phyloP scores from a whole-genome alignment of 2,797 vertebrate species.

The Sebastes diploproa region DNA sequence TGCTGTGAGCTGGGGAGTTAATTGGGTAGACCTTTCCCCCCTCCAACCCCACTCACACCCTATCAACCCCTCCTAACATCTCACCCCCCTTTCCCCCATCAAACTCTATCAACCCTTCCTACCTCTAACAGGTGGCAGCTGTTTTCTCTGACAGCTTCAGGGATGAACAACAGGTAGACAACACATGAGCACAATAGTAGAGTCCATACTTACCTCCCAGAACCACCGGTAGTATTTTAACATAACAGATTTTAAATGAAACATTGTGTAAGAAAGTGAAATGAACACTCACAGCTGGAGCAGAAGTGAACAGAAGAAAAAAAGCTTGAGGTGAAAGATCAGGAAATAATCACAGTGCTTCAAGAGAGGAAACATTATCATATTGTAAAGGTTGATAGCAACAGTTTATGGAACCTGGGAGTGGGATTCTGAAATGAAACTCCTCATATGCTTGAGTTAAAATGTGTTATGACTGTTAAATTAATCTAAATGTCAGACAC shows the following conservation, averaged over 20 bases:
- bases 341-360: background rate
- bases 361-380: background rate
- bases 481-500: background rate
- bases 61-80: background rate
- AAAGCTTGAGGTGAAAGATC: background rate
- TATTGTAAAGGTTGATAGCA: background rate
- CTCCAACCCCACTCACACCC: background rate
- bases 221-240: background rate
- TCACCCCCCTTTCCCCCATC: too few species aligned
- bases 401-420: constrained; percentile 15
- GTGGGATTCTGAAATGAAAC: background rate
- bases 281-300: background rate
- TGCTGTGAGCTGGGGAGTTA: background rate
- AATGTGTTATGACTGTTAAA: background rate
- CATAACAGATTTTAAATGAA: background rate
- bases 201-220: background rate
- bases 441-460: background rate
- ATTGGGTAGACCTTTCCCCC: background rate
- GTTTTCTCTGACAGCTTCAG: background rate
- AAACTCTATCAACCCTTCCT: too few species aligned
- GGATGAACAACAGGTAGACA: background rate
- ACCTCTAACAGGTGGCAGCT: background rate
- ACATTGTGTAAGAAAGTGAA: background rate
- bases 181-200: background rate
- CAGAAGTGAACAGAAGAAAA: background rate